Percentiles rank a stretch among this genome's conserved stretches.
These are phyloP conservation scores for Drosophila maculinotata DNA, from an alignment of 2,888 invertebrate species.

Conservation along the genomic window DNA sequence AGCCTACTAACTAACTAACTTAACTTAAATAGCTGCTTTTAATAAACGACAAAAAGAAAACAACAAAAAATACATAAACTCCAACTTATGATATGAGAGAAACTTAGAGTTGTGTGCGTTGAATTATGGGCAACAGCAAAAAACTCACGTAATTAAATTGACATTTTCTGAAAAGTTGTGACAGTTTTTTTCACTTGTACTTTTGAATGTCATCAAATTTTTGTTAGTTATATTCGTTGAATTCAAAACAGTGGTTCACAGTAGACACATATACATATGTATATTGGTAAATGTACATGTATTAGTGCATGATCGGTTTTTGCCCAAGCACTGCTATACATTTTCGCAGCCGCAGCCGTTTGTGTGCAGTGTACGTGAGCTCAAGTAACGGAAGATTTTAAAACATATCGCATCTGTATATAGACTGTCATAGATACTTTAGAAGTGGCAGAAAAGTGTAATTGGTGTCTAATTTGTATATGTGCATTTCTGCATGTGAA, in stretches of 20 bases:
- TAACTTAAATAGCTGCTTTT: conserved; percentile 8
- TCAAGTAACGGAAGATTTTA: background rate
- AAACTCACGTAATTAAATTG: conserved; percentile 5
- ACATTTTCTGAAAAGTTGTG: background rate
- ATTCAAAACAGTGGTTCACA: no score
- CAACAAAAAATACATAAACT: no score
- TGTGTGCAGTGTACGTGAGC: background rate
- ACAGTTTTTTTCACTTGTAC: background rate
- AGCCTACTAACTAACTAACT: conserved; percentile 4
- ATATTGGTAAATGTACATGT: background rate
- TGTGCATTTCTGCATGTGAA: background rate
- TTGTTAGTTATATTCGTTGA: no score
- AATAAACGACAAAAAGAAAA: conserved; percentile 35
- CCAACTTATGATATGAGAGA: background rate
- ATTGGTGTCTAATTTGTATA: background rate
- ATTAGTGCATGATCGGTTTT: background rate
- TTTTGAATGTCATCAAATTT: background rate
- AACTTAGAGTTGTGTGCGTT: background rate
- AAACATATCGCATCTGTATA: no score
- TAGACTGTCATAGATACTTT: no score
- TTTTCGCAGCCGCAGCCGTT: no score
- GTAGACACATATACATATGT: no score
- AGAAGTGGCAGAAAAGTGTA: background rate
- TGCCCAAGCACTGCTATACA: background rate
- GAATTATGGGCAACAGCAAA: background rate